Percentiles rank a stretch among this genome's conserved stretches.
Conservation (phyloP, 2,113 vertebrate species). For the Synchiropus splendidus region DNA sequence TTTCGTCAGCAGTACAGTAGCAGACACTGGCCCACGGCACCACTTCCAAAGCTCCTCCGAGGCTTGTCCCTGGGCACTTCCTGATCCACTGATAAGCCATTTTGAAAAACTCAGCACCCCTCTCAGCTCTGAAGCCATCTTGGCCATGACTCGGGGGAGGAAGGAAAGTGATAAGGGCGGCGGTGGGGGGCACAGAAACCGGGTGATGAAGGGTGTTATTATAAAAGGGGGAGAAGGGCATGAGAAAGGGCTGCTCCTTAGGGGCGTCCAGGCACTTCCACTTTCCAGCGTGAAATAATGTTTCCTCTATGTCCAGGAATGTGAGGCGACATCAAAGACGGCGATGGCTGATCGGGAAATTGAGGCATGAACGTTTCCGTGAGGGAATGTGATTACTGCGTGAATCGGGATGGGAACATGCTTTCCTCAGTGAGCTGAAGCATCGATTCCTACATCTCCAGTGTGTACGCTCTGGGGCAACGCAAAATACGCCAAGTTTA, state of each 20-base stretch:
- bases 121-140: conserved; percentile 29
- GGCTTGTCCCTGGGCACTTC: conserved; percentile 26
- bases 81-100: conserved; percentile 26
- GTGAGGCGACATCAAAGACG: conserved; percentile 43
- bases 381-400: conserved; percentile 8
- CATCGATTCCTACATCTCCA: not conserved
- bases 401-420: conserved; percentile 1
- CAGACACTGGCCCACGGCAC: conserved; percentile 18
- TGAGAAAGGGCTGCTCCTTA: conserved; percentile 43
- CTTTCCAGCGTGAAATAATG: conserved; percentile 36
- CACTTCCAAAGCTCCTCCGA: conserved; percentile 27
- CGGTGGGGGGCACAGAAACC: conserved; percentile 16
- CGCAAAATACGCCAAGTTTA: too few relatives aligned
- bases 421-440: not conserved
- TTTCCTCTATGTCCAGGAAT: conserved; percentile 38
- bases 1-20: conserved; percentile 12
- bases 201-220: conserved; percentile 44
- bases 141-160: conserved; percentile 30
- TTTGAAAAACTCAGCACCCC: conserved; percentile 17
- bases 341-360: conserved; percentile 27
- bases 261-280: conserved; percentile 24
- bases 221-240: conserved; percentile 26
- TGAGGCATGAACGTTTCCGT: conserved; percentile 21
- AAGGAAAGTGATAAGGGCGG: conserved; percentile 56
- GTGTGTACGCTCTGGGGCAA: too few relatives aligned